Conservation (phyloP, 1,140 invertebrate genomes). For the Lepidurus arcticus region DNA sequence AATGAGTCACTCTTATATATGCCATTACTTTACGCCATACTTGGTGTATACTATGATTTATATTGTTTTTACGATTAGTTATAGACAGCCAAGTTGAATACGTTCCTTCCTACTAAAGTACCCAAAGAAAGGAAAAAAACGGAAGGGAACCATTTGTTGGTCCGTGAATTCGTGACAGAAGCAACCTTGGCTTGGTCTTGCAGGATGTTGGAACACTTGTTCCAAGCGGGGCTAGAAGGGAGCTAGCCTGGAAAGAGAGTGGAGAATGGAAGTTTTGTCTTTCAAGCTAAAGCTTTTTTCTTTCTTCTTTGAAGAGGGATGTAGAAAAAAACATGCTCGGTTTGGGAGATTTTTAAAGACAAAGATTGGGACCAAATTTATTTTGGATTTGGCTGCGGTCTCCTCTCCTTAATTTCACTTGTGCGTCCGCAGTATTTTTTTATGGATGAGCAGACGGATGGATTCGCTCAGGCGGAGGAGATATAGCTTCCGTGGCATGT, state of each 20-base stretch:
- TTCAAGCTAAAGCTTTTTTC: background rate
- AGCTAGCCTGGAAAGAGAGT: background rate
- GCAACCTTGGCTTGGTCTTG: background rate
- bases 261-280: background rate
- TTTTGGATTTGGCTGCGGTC: background rate
- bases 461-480: background rate
- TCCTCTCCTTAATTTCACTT: background rate
- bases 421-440: background rate
- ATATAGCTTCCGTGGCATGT: slow-evolving; percentile 5
- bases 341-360: background rate
- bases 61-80: background rate
- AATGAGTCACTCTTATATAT: background rate
- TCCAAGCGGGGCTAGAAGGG: background rate
- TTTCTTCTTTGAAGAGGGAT: background rate
- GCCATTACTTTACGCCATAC: background rate
- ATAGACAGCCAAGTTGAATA: too few species aligned
- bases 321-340: too few species aligned
- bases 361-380: background rate
- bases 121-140: background rate
- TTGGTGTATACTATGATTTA: background rate
- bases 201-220: background rate
- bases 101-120: background rate
- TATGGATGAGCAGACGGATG: background rate
- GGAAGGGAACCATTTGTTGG: background rate
- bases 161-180: background rate